Evolutionary conservation across 2,113 vertebrate species (phyloP).

Genomic region (Gopherus flavomarginatus): DNA sequence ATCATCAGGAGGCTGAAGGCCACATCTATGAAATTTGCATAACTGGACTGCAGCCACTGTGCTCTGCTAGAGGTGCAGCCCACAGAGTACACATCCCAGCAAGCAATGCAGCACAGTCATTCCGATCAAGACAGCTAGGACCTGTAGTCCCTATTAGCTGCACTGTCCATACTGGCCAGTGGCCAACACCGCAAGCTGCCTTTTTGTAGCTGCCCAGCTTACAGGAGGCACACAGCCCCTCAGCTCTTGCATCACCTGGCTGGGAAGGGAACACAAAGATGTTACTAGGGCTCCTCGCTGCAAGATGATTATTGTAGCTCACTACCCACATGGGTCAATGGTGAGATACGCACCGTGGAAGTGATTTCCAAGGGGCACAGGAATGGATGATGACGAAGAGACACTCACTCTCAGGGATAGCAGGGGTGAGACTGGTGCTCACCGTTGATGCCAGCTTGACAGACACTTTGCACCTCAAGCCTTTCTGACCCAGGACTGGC

Average conservation of each 20-base stretch:
- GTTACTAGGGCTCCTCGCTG: rapidly evolving
- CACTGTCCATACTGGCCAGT: rapidly evolving
- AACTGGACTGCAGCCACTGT: background rate
- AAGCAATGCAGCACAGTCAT: background rate
- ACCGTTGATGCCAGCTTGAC: background rate
- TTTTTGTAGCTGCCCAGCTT: background rate
- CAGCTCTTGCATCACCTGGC: background rate
- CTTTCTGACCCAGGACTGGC: background rate
- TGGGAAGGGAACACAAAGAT: background rate
- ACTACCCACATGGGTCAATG: background rate
- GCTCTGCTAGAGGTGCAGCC: background rate
- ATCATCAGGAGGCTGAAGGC: background rate
- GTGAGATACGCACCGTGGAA: background rate
- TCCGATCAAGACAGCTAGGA: background rate
- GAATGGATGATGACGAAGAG: background rate
- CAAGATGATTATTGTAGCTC: background rate
- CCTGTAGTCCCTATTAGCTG: background rate
- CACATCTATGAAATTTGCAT: background rate
- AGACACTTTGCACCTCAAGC: background rate
- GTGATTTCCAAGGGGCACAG: rapidly evolving
- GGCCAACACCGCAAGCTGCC: background rate
- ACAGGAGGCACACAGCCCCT: background rate
- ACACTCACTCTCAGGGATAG: background rate
- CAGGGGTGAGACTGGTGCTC: background rate
- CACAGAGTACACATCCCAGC: rapidly evolving